Evolutionary conservation across 2,797 vertebrate species (phyloP).

Genomic region (Eupleurogrammus muticus): DNA sequence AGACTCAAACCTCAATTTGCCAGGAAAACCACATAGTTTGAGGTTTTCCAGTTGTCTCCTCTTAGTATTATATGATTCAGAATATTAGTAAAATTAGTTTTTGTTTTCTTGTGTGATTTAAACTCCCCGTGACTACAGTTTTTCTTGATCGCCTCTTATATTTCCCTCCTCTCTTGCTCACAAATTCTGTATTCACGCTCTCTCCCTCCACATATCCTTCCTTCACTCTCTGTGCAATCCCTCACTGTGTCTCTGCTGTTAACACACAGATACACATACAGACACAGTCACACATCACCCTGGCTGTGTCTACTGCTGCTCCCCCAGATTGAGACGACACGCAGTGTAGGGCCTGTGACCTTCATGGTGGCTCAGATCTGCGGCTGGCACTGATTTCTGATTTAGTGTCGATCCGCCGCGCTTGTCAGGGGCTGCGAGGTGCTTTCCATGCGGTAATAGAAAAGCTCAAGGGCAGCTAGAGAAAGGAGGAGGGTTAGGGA

Average conservation of each 20-base stretch:
- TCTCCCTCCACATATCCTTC: constrained; percentile 26
- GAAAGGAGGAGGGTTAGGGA: constrained; percentile 68
- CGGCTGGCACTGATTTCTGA: constrained; percentile 99
- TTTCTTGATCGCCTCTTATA: background rate
- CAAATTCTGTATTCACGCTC: constrained; percentile 11
- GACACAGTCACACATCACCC: constrained; percentile 61
- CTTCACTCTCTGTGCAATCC: constrained; percentile 26
- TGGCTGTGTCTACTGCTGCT: constrained; percentile 79
- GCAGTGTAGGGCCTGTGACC: constrained; percentile 94
- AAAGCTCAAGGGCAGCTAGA: constrained; percentile 96
- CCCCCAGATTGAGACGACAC: constrained; percentile 80
- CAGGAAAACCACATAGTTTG: background rate
- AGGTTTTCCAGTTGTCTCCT: background rate
- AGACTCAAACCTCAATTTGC: constrained; percentile 1
- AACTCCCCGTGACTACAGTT: background rate
- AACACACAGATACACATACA: constrained; percentile 34
- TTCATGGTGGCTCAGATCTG: constrained; percentile 99
- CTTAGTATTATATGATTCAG: background rate
- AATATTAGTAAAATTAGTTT: background rate
- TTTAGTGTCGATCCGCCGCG: constrained; percentile 99
- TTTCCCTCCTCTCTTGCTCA: background rate
- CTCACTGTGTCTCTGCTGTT: constrained; percentile 42
- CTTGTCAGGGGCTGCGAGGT: constrained; percentile 98
- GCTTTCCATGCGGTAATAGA: constrained; percentile 99
- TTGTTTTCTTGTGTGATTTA: background rate